A percentile compares a stretch with the other conserved stretches of the same genome.
Evolutionary conservation across 2,113 vertebrate genomes (phyloP).

Genomic region (Grammomys surdaster): DNA sequence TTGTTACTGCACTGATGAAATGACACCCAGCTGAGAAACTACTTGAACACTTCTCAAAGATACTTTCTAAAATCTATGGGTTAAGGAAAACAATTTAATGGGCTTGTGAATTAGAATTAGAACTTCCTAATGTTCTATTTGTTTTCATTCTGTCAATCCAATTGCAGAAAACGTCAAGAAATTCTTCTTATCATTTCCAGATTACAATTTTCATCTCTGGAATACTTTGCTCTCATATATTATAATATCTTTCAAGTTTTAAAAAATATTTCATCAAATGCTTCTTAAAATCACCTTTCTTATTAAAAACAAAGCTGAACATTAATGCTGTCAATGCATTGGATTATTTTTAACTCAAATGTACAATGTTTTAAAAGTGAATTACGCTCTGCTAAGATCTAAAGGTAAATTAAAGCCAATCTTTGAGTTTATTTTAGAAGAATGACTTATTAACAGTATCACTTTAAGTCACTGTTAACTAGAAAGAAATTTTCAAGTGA

Average conservation of each 20-base stretch:
- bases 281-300: neutral
- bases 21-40: neutral
- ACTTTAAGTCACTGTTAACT: neutral
- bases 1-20: neutral
- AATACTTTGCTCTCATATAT: neutral
- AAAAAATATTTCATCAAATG: conserved; percentile 2
- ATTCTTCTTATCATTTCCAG: neutral
- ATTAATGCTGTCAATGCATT: conserved; percentile 19
- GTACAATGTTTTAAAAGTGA: conserved; percentile 37
- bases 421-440: neutral
- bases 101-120: neutral
- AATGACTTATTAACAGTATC: conserved; percentile 1
- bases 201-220: neutral
- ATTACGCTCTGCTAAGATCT: neutral
- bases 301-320: conserved; percentile 35
- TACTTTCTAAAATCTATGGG: neutral
- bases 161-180: neutral
- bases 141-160: neutral
- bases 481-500: neutral
- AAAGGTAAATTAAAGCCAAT: neutral
- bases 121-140: neutral
- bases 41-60: conserved; percentile 29
- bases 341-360: conserved; percentile 33
- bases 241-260: neutral
- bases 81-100: neutral